phyloP scores from a whole-genome alignment of 2,113 vertebrate species.

The Tychaedon coryphoeus region DNA sequence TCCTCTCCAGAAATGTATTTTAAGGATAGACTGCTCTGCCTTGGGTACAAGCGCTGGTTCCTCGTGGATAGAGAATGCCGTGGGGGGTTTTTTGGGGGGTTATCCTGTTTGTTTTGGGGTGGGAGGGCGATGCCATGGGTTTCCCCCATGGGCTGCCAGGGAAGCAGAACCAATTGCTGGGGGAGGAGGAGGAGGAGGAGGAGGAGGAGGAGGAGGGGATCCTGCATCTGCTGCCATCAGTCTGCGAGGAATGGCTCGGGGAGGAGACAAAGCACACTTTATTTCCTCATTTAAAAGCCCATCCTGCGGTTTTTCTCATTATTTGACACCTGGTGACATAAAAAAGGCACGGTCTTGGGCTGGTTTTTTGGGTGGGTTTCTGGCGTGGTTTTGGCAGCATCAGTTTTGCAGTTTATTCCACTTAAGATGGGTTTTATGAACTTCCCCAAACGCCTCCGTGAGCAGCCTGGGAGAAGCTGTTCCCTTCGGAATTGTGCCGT shows the following conservation, averaged over 20 bases:
- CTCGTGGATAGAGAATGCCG: background rate
- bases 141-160: slow-evolving; percentile 11
- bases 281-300: background rate
- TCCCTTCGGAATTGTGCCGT: accelerated
- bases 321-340: background rate
- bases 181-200: background rate
- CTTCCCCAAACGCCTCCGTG: background rate
- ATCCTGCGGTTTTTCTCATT: background rate
- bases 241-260: slow-evolving; percentile 35
- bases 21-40: background rate
- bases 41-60: background rate
- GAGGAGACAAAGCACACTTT: slow-evolving; percentile 41
- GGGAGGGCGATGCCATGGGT: background rate
- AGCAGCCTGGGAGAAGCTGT: background rate
- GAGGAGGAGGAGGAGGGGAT: background rate
- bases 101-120: background rate
- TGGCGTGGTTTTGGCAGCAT: background rate
- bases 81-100: too few species aligned
- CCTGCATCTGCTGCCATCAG: slow-evolving; percentile 69
- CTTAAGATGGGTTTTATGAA: accelerated
- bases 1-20: slow-evolving; percentile 35
- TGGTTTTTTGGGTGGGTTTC: background rate
- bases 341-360: background rate
- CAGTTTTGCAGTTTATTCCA: background rate
- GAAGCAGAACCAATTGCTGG: slow-evolving; percentile 58